Conservation (phyloP, 2,797 vertebrate species). For the Clangula hyemalis region DNA sequence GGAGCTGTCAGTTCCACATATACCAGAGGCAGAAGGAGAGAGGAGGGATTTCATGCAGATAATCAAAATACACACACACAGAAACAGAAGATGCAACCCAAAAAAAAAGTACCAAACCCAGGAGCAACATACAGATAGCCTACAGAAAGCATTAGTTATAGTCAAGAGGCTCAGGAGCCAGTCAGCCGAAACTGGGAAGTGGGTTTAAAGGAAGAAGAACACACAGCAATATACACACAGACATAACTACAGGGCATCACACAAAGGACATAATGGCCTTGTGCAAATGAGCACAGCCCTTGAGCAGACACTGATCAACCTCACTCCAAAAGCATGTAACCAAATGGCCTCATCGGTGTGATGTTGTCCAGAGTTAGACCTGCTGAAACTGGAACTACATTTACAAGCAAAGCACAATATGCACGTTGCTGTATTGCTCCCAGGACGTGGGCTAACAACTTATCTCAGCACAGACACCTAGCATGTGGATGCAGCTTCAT, state of each 20-base stretch:
- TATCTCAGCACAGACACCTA: not conserved
- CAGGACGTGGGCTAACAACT: not conserved
- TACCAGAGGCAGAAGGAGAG: not conserved
- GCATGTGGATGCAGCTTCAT: not conserved
- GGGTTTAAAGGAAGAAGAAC: not conserved
- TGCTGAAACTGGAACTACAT: not conserved
- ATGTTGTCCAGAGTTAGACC: not conserved
- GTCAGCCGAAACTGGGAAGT: not conserved
- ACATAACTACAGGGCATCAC: not conserved
- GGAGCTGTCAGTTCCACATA: conserved; percentile 36
- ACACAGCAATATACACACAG: accelerated
- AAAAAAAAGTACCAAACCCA: not conserved
- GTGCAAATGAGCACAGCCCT: not conserved
- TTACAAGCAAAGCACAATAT: not conserved
- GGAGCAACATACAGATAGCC: not conserved
- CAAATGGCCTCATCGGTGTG: not conserved
- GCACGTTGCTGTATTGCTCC: not conserved
- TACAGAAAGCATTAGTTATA: not conserved
- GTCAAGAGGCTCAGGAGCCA: not conserved
- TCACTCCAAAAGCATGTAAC: not conserved
- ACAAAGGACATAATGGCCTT: accelerated
- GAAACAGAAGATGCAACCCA: not conserved
- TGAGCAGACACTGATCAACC: not conserved
- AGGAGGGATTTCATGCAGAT: conserved; percentile 29
- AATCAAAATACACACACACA: conserved; percentile 34